Conservation (phyloP, 92 coral and sea anemone genomes). For the Plumapathes pennacea region DNA sequence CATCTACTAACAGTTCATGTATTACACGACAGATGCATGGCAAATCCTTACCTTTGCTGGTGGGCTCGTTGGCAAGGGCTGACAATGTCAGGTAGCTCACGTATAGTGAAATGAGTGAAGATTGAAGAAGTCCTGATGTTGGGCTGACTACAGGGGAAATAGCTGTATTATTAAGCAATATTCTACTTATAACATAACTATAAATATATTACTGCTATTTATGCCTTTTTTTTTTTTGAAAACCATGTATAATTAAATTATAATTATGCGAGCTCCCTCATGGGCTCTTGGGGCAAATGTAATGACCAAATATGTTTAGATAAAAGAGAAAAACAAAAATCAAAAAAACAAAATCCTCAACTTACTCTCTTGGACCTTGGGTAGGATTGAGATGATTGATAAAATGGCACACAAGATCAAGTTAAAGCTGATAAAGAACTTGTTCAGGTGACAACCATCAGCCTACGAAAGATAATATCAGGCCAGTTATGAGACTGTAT, state of each 20-base stretch:
- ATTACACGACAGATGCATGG: conserved; percentile 8
- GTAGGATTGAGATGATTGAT: conserved; percentile 76
- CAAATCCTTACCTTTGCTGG: conserved; percentile 47
- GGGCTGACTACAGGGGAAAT: conserved; percentile 39
- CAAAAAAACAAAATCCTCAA: neutral
- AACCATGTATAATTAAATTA: too few relatives aligned
- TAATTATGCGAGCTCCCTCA: too few relatives aligned
- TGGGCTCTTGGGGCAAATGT: too few relatives aligned
- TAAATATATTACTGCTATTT: too few relatives aligned
- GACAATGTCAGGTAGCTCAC: conserved; percentile 85
- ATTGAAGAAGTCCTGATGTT: conserved; percentile 79
- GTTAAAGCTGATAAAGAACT: conserved; percentile 91
- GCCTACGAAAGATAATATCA: conserved; percentile 37
- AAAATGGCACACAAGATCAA: conserved; percentile 72
- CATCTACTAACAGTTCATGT: conserved; percentile 23
- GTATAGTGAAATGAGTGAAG: conserved; percentile 73
- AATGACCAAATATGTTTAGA: too few relatives aligned
- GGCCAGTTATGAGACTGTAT: too few relatives aligned
- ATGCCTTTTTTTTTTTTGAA: too few relatives aligned
- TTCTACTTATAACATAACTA: too few relatives aligned
- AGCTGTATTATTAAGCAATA: neutral
- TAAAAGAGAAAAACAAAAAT: neutral
- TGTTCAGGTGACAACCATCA: conserved; percentile 91
- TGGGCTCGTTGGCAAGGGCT: conserved; percentile 79
- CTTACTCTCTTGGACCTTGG: conserved; percentile 93